These are phyloP conservation scores for Lumbricus terrestris DNA, from an alignment of 2,888 invertebrate species.

Conservation along the genomic window DNA sequence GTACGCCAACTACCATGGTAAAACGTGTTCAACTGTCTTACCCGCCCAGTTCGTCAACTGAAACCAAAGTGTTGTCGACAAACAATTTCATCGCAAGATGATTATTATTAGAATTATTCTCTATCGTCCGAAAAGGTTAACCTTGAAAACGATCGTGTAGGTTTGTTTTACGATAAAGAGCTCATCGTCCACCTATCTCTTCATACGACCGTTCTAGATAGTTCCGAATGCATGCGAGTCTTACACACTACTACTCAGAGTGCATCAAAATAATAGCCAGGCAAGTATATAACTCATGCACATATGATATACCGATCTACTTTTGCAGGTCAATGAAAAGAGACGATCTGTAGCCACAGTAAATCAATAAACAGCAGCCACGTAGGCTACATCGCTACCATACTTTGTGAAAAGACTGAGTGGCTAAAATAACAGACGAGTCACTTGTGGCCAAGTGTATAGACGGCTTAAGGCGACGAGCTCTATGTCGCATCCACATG, in stretches of 20 bases:
- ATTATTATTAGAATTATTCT: too few relatives aligned
- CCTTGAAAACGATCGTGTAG: background rate
- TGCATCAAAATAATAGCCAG: background rate
- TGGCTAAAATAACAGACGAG: background rate
- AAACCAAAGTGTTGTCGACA: background rate
- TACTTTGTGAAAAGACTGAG: background rate
- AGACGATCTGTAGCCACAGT: too few relatives aligned
- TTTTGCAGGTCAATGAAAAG: background rate
- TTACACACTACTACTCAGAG: background rate
- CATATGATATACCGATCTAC: background rate
- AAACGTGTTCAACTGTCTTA: background rate
- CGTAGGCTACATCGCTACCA: too few relatives aligned
- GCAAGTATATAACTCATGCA: background rate
- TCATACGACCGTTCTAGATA: background rate
- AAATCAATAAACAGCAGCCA: too few relatives aligned
- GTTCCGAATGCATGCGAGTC: background rate
- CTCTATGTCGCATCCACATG: background rate
- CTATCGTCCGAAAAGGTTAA: background rate
- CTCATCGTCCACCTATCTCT: background rate
- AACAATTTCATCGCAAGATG: background rate
- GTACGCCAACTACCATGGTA: background rate
- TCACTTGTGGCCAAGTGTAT: background rate
- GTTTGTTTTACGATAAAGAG: background rate
- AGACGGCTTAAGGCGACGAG: background rate
- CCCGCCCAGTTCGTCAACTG: background rate